Evolutionary conservation across 2,797 vertebrate species (phyloP), one percentile per base, ranked within the genome.

Genomic region (Esox masquinongy): DNA sequence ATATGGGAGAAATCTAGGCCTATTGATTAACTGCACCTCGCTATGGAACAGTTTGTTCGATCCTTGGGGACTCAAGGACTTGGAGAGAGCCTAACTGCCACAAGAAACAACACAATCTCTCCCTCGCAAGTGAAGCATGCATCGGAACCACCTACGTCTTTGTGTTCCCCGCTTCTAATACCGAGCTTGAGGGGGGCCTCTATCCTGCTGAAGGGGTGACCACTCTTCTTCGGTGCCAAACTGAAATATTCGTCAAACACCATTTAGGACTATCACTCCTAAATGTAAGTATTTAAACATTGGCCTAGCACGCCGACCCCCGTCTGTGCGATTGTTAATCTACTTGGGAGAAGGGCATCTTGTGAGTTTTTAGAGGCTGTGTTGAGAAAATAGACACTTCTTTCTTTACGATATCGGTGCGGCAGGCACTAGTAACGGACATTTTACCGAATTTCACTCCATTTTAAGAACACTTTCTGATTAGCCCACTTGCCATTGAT

Each of bases 1-100:
- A 47, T 24, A 50, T 39, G 74, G 73, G 75, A 74, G 67, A 74
- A 67, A 74, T 85, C 82, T 14, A 14, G 43, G 43, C 43, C 43
- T 83, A 84, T 66, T 86, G 83, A 82, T 78, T 80, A 74, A 73
- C 83, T 83, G 80, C 64, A 76, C 72, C 64, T 81, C 76, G 84
- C 70, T 79, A 94, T 94, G 93, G 93, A 93, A 90, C 83, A 87
- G 85, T 82, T 71, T 75, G 88, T 79, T 83, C 87, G 83, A 76
- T 81, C 81, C 77, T 22, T 43, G 22, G 74, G 92, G 89, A 80
- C 86, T 83, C 74, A 67, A 73, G 50, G 87, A 84, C 83, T 81
- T 71, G 79, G 74, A 84, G 74, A 83, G 79, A 34, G 85, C 80
- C 79, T 84, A 86, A 81, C 89, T 84, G 89, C 87, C 68, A 56